Conservation (phyloP, 2,113 vertebrate genomes). For the Microtus richardsoni region DNA sequence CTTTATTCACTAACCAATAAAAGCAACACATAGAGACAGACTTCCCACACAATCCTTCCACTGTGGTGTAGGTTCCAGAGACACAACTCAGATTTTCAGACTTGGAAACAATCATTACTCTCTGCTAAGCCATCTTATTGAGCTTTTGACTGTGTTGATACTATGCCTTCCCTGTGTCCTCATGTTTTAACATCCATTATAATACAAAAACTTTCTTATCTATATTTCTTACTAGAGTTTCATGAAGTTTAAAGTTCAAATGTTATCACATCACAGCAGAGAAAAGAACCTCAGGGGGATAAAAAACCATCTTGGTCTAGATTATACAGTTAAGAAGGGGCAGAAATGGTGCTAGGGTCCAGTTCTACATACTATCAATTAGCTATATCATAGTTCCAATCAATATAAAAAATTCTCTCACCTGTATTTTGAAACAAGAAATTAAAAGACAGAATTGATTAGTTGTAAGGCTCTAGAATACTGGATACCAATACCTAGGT, state of each 20-base stretch:
- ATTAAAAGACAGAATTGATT: neutral
- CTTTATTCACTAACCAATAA: no score
- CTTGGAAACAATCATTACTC: no score
- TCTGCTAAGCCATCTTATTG: no score
- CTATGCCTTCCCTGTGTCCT: neutral
- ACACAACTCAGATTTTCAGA: no score
- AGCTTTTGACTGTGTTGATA: no score
- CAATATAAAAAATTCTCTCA: neutral
- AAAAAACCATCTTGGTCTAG: neutral
- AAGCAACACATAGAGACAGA: no score
- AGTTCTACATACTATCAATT: neutral
- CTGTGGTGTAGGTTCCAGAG: no score
- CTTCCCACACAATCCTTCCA: no score
- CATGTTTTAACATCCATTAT: neutral
- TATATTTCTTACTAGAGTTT: neutral
- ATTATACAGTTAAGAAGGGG: neutral
- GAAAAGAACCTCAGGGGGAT: neutral
- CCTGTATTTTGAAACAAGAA: neutral
- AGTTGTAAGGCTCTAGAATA: neutral
- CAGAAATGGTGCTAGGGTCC: neutral
- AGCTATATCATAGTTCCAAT: neutral
- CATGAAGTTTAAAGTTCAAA: neutral
- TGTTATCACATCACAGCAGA: neutral
- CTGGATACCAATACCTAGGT: neutral
- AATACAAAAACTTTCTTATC: neutral